A percentile compares a stretch with the other conserved stretches of the same genome.
These are phyloP conservation scores for Lasioglossum leucozonium DNA, from an alignment of 2,888 invertebrate genomes.

Conservation along the genomic window DNA sequence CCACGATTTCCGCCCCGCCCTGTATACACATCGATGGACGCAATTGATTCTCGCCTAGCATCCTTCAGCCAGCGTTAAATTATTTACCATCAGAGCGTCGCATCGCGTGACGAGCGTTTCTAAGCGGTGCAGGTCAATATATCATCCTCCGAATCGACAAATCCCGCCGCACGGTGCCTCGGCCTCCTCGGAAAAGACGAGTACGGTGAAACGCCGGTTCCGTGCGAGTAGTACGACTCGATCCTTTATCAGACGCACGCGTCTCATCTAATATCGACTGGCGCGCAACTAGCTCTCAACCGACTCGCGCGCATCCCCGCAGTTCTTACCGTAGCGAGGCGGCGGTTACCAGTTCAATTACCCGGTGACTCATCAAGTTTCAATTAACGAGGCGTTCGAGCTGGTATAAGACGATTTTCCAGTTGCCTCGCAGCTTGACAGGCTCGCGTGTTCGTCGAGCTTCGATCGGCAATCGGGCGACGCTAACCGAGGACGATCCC, in stretches of 20 bases:
- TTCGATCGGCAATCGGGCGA: constrained; percentile 21
- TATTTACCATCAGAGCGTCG: background rate
- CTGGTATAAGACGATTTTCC: constrained; percentile 33
- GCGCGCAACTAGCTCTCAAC: background rate
- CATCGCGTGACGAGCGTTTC: background rate
- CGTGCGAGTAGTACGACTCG: background rate
- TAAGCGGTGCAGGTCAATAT: background rate
- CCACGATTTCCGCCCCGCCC: too few species aligned
- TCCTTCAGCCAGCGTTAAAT: background rate
- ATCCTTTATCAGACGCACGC: background rate
- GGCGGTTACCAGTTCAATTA: background rate
- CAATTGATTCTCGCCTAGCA: background rate
- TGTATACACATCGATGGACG: background rate
- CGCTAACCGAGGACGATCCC: background rate
- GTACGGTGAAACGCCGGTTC: background rate
- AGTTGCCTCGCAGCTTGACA: background rate
- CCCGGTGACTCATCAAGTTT: background rate
- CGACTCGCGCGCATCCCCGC: background rate
- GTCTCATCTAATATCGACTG: background rate
- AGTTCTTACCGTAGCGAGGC: background rate
- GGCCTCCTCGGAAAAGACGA: background rate
- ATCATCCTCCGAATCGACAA: background rate
- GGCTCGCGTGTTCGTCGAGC: background rate
- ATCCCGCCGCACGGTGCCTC: background rate
- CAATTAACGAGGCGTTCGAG: background rate